Evolutionary conservation across 1,140 invertebrate genomes (phyloP).

Genomic region (Chlorops oryzae): DNA sequence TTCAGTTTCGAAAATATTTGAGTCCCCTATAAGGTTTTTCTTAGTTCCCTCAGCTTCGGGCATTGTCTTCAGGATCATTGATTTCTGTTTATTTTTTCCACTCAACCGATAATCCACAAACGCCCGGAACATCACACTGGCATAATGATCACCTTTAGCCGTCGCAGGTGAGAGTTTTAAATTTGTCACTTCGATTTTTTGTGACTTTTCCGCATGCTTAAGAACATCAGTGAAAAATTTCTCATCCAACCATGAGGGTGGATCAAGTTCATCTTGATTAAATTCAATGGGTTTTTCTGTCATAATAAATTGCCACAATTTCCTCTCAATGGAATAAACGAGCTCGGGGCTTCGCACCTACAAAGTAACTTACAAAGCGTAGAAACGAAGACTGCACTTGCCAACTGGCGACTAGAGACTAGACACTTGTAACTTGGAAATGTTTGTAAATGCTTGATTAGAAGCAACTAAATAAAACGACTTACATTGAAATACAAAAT

Average conservation of each 20-base stretch:
- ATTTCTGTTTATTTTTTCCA: too few species aligned
- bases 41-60: slow-evolving; percentile 9
- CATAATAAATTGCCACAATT: too few species aligned
- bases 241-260: slow-evolving; percentile 15
- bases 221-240: slow-evolving; percentile 16
- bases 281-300: too few species aligned
- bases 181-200: neutral
- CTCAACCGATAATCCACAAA: neutral
- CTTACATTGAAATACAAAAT: too few species aligned
- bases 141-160: slow-evolving; percentile 11
- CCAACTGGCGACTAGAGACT: too few species aligned
- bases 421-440: too few species aligned
- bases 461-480: too few species aligned
- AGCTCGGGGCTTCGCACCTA: too few species aligned
- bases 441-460: too few species aligned
- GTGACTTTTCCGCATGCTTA: neutral
- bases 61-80: slow-evolving; percentile 5
- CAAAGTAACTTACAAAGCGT: too few species aligned
- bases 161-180: slow-evolving; percentile 8
- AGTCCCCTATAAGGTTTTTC: neutral
- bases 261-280: slow-evolving; percentile 19
- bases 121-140: slow-evolving; percentile 11
- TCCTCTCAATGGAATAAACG: too few species aligned
- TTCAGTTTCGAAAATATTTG: slow-evolving; percentile 13
- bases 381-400: too few species aligned